Base-by-base conservation (phyloP, 2,113 vertebrate genomes). In the Myanophis thanlyinensis region DNA sequence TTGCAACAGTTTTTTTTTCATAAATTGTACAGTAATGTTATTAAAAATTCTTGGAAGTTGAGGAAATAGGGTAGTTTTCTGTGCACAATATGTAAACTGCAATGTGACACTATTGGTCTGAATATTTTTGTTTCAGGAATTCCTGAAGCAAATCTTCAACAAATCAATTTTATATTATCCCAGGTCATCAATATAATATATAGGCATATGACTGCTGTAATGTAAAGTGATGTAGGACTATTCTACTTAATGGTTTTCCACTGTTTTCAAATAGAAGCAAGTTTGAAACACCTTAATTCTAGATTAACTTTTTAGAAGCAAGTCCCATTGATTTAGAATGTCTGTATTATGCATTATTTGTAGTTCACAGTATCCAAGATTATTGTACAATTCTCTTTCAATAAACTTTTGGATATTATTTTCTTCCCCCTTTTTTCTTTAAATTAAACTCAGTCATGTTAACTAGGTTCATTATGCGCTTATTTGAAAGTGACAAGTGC, bases 401-500 rank as follows among this genome's bases (percentile, higher is more conserved):
- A 35, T 94, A 90, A 94, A 91, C 27, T 90, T 95, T 96, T 94
- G 86, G 84, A 48, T 95, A 40, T 52, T 13, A 7, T 47, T 67
- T 91, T 80, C 46, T 6, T 88, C 85, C 86, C n/a, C 47, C 90
- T 4, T 92, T 88, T 92, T 51, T 94, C 94, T 84, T 90, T 91
- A 92, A 54, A 84, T 56, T 46, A 90, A 94, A 95, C 95, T 23
- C 44, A 47, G 3, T 47, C 59, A 48, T 25, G 35, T 11, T 94
- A 93, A 67, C 94, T 94, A 93, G 53, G 52, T 46, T 94, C 94
- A 93, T 94, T 87, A 90, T 87, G 67, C 23, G 1, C 67, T 30
- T 52, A 90, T 94, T 94, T 92, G 92, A 96, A 95, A 92, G 88
- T 92, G 67, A 93, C 53, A 94, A 27, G 30, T 94, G 49, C 15